Evolutionary conservation across 2,113 vertebrate species (phyloP).

Genomic region (Cololabis saira): DNA sequence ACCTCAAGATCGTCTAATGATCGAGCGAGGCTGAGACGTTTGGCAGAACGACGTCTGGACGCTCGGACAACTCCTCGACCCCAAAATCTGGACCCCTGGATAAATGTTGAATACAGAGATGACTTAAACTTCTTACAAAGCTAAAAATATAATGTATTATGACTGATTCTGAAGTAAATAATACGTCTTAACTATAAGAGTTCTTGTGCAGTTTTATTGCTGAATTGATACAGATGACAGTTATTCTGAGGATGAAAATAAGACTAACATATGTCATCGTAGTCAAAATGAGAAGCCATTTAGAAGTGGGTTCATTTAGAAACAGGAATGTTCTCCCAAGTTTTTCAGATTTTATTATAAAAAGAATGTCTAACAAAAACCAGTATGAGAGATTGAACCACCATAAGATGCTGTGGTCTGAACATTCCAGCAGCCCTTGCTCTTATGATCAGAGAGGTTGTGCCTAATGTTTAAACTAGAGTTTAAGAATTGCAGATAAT

Average conservation of each 20-base stretch:
- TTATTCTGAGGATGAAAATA: too few species aligned
- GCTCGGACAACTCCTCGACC: constrained; percentile 80
- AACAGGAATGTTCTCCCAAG: too few species aligned
- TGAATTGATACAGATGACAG: too few species aligned
- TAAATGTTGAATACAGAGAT: constrained; percentile 10
- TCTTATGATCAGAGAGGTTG: constrained; percentile 36
- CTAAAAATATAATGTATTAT: too few species aligned
- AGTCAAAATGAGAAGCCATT: too few species aligned
- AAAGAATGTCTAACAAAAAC: background rate
- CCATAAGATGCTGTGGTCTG: constrained; percentile 3
- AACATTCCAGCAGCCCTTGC: constrained; percentile 4
- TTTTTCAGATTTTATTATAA: too few species aligned
- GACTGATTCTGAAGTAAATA: too few species aligned
- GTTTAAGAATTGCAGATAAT: constrained; percentile 72
- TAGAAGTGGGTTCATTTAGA: too few species aligned
- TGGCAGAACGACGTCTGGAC: constrained; percentile 84
- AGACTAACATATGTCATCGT: too few species aligned
- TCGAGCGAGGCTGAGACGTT: constrained; percentile 89
- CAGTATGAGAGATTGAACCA: background rate
- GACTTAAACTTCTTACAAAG: too few species aligned
- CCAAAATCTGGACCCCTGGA: constrained; percentile 84
- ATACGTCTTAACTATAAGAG: too few species aligned
- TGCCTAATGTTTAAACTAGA: constrained; percentile 58
- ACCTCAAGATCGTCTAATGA: constrained; percentile 96
- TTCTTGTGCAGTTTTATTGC: too few species aligned